Evolutionary conservation across 2,888 invertebrate species (phyloP), one percentile per base, ranked within the genome.

Genomic region (Cremastobaeus sp.): DNA sequence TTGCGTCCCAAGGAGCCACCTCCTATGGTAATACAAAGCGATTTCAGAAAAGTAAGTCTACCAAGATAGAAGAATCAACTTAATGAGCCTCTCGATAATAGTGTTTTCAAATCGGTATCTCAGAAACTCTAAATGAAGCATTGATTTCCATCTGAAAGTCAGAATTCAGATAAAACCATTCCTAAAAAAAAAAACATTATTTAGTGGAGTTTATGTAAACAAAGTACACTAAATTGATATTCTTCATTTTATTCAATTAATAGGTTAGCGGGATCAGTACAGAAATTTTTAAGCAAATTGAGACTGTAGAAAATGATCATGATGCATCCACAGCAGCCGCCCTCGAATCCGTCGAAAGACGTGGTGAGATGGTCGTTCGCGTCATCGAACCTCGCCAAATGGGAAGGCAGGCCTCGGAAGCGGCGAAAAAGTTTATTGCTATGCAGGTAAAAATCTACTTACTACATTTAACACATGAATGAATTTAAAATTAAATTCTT

Each of bases 221-320:
- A n/a, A n/a, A n/a, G n/a, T n/a, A n/a, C n/a, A n/a, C n/a, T n/a
- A n/a, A n/a, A n/a, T n/a, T n/a, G n/a, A n/a, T n/a, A n/a, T n/a
- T n/a, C 5, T 8, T 25, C 5, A 25, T 5, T 8, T 25, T 5
- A 25, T 5, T 25, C 4, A 5, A 5, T 9, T 28, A n/a, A 35
- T 12, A 95, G 95, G 96, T 97, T 88, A 96, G 96, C 89, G 97
- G 97, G 86, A 97, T 97, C 86, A 96, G 96, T 89, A 95, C 95
- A 88, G 97, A 97, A 90, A 96, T 97, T 89, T 97, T 97, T 91
- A 94, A 96, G 85, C 96, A 97, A 92, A 95, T 97, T 92, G 96
- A 97, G 91, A 95, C 96, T 86, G 95, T 97, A 82, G 97, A 97
- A 89, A 96, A 97, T 89, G 96, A 97, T 89, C 96, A 96, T 89